Evolutionary conservation across 1,140 invertebrate genomes (phyloP).

Genomic region (Thaumetopoea pityocampa): DNA sequence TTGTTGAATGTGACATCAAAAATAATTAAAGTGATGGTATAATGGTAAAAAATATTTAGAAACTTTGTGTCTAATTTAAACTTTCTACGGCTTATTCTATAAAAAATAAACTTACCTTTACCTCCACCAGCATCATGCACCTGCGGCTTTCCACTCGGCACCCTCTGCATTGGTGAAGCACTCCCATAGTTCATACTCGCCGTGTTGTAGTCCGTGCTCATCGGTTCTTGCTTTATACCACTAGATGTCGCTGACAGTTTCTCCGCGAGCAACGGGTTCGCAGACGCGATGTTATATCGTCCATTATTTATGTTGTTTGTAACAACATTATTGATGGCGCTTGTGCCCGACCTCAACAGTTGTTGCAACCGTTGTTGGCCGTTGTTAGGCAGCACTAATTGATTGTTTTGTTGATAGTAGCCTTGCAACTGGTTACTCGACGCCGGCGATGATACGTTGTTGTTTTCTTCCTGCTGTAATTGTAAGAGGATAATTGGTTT

Average conservation of each 20-base stretch:
- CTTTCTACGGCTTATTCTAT: conserved; percentile 18
- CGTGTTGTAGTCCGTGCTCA: conserved; percentile 68
- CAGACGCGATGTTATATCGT: conserved; percentile 87
- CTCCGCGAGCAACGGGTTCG: conserved; percentile 86
- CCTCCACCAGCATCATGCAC: conserved; percentile 71
- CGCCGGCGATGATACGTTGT: conserved; percentile 65
- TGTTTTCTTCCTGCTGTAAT: conserved; percentile 75
- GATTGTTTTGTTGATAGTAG: conserved; percentile 55
- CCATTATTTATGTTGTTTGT: conserved; percentile 76
- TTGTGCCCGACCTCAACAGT: conserved; percentile 59
- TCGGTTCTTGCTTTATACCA: conserved; percentile 74
- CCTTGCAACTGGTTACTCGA: conserved; percentile 59
- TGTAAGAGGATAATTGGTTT: conserved; percentile 1
- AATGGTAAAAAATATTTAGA: conserved; percentile 3
- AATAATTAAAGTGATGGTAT: too few relatives aligned
- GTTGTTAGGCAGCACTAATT: conserved; percentile 50
- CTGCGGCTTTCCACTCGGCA: conserved; percentile 69
- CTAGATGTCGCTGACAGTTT: conserved; percentile 77
- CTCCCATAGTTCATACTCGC: conserved; percentile 71
- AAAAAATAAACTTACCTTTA: conserved; percentile 66
- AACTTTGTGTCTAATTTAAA: conserved; percentile 3
- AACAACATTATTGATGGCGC: conserved; percentile 64
- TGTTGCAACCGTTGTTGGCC: conserved; percentile 67
- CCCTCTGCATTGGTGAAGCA: conserved; percentile 69
- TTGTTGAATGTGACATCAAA: too few relatives aligned